Evolutionary conservation across 1,140 invertebrate species (phyloP).

Genomic region (Tyrophagus putrescentiae): DNA sequence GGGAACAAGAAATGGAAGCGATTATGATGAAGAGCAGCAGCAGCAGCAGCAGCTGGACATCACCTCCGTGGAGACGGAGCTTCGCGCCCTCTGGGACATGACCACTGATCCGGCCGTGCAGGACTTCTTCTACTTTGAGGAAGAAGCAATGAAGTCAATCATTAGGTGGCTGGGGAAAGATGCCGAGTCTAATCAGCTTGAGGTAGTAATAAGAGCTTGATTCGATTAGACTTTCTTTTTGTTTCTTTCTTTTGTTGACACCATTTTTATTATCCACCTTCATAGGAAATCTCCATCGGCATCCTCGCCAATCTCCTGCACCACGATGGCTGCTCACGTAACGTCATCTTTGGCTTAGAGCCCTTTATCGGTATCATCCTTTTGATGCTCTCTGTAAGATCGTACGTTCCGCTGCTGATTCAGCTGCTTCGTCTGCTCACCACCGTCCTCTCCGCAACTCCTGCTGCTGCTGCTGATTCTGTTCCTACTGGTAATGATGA

Average conservation of each 20-base stretch:
- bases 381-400: neutral
- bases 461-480: too few relatives aligned
- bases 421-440: slow-evolving; percentile 1
- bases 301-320: neutral
- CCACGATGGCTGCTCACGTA: too few relatives aligned
- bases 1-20: neutral
- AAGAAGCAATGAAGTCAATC: too few relatives aligned
- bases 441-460: too few relatives aligned
- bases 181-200: too few relatives aligned
- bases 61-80: neutral
- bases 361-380: too few relatives aligned
- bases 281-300: slow-evolving; percentile 6
- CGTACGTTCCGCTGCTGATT: neutral
- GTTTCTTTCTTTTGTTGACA: neutral
- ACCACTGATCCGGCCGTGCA: neutral
- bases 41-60: neutral
- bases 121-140: neutral
- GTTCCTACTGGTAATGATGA: too few relatives aligned
- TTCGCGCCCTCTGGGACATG: slow-evolving; percentile 7
- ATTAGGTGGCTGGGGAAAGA: too few relatives aligned
- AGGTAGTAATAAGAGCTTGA: too few relatives aligned
- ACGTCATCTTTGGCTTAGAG: too few relatives aligned
- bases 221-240: neutral
- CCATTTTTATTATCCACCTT: neutral
- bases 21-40: neutral